Percentiles rank a stretch among this genome's conserved stretches.
phyloP scores from a whole-genome alignment of 2,888 invertebrate species.

The Achlya flavicornis region DNA sequence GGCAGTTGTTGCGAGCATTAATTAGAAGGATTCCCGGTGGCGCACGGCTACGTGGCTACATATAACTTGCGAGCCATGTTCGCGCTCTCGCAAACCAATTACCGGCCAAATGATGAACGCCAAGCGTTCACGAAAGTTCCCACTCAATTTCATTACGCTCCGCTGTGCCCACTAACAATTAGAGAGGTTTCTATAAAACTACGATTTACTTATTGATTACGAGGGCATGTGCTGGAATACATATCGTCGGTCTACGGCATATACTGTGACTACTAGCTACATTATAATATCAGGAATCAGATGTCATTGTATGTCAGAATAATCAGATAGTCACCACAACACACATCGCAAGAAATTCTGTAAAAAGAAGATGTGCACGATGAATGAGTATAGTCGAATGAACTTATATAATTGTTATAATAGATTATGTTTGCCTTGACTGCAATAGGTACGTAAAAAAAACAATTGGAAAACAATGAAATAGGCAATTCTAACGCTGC shows the following conservation, averaged over 20 bases:
- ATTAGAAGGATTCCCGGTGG: conserved; percentile 70
- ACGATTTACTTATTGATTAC: conserved; percentile 56
- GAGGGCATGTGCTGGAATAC: conserved; percentile 21
- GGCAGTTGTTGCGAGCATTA: conserved; percentile 56
- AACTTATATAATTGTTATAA: no score
- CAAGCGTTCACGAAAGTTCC: conserved; percentile 68
- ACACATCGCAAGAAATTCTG: no score
- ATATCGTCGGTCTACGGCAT: background rate
- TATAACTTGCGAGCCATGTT: conserved; percentile 48
- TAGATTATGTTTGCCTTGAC: no score
- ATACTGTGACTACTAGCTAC: no score
- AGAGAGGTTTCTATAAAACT: conserved; percentile 59
- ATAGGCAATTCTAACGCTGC: no score
- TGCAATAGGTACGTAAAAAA: no score
- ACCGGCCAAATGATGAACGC: conserved; percentile 71
- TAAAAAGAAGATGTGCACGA: no score
- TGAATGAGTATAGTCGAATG: no score
- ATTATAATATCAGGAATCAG: no score
- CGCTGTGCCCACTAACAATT: conserved; percentile 64
- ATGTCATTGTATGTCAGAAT: no score
- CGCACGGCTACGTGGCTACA: conserved; percentile 49
- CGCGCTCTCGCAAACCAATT: conserved; percentile 71
- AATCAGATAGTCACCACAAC: no score
- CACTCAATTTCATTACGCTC: conserved; percentile 70
- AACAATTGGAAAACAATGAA: no score